Percentiles rank a stretch among this genome's conserved stretches.
Evolutionary conservation across 1,140 invertebrate species (phyloP).

Genomic region (Tetragnatha versicolor): DNA sequence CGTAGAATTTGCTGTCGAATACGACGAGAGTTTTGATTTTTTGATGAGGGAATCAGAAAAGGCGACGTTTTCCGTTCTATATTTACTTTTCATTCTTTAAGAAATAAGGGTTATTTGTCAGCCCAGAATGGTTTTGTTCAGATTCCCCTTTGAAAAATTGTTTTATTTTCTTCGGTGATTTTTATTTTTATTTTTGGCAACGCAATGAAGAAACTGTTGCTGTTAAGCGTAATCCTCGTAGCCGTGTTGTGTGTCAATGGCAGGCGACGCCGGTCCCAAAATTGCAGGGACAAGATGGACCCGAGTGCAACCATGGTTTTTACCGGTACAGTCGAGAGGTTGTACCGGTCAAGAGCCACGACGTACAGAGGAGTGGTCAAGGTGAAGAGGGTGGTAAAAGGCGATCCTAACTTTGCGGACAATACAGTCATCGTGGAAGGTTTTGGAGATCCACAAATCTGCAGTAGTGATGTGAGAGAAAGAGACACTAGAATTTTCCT

Average conservation of each 20-base stretch:
- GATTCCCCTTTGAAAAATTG: too few species aligned
- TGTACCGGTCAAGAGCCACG: constrained; percentile 50
- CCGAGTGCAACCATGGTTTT: constrained; percentile 61
- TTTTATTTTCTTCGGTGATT: too few species aligned
- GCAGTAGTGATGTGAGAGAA: constrained; percentile 52
- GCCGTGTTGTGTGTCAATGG: neutral
- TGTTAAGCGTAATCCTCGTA: neutral
- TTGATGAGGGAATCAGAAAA: too few species aligned
- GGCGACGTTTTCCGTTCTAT: too few species aligned
- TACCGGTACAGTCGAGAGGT: constrained; percentile 61
- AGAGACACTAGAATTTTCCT: constrained; percentile 57
- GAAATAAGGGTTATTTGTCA: too few species aligned
- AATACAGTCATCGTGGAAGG: constrained; percentile 58
- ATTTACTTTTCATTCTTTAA: too few species aligned
- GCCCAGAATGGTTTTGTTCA: too few species aligned
- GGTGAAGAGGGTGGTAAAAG: constrained; percentile 56
- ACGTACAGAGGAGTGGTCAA: constrained; percentile 59
- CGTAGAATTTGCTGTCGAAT: too few species aligned
- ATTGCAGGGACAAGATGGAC: constrained; percentile 57
- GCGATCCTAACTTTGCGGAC: constrained; percentile 42
- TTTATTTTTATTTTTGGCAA: too few species aligned
- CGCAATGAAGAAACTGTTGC: neutral
- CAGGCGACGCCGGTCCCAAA: constrained; percentile 6
- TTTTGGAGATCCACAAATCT: constrained; percentile 55
- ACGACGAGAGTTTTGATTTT: too few species aligned